Conservation (phyloP, 2,888 invertebrate genomes). For the Bugulina stolonifera region DNA sequence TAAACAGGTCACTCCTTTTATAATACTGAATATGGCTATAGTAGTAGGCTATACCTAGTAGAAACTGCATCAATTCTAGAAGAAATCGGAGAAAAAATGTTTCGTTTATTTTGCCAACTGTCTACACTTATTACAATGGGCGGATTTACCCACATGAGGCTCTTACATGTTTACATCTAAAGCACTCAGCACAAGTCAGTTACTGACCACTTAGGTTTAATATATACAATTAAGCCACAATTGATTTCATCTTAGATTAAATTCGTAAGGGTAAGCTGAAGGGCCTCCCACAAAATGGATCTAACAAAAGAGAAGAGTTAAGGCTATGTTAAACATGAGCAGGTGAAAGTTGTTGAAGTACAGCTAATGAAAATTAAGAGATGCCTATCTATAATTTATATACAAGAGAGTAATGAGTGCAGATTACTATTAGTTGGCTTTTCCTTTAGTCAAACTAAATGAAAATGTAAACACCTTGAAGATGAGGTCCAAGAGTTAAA, state of each 20-base stretch:
- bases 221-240: background rate
- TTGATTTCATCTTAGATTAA: background rate
- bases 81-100: too few relatives aligned
- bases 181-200: background rate
- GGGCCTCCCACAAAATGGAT: background rate
- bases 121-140: too few relatives aligned
- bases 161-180: background rate
- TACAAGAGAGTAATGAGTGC: constrained; percentile 25
- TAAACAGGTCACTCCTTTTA: too few relatives aligned
- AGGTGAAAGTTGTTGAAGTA: constrained; percentile 23
- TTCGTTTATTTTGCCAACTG: too few relatives aligned
- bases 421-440: background rate
- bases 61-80: too few relatives aligned
- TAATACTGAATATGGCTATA: too few relatives aligned
- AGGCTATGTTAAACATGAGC: background rate
- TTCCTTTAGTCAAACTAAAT: too few relatives aligned
- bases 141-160: too few relatives aligned
- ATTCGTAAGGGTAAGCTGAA: background rate
- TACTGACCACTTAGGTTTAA: background rate
- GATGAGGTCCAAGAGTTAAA: background rate
- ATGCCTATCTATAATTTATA: background rate
- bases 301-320: background rate
- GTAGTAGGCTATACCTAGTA: too few relatives aligned
- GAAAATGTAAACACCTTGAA: constrained; percentile 8
- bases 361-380: background rate